These are phyloP conservation scores for Bubo bubo DNA, from an alignment of 2,113 vertebrate species.

Conservation along the genomic window DNA sequence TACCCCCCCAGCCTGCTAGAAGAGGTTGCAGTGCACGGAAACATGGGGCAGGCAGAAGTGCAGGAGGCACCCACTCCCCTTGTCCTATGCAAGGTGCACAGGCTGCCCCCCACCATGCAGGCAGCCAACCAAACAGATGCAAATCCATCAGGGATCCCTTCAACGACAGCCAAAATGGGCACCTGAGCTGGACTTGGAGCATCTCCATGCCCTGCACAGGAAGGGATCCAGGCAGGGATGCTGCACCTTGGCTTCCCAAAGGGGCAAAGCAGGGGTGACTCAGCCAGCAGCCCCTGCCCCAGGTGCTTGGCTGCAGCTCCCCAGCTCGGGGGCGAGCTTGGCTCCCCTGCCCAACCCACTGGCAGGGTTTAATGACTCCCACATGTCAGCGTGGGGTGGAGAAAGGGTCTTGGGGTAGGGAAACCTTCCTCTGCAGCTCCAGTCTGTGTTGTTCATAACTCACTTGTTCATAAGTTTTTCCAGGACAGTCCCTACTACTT, in stretches of 20 bases:
- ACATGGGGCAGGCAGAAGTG: neutral
- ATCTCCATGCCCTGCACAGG: neutral
- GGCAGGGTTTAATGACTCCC: neutral
- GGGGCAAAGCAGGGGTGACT: neutral
- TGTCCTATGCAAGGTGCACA: rapidly evolving
- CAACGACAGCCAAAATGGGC: neutral
- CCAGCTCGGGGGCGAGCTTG: neutral
- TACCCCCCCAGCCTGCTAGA: neutral
- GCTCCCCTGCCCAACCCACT: neutral
- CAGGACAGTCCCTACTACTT: neutral
- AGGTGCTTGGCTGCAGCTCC: neutral
- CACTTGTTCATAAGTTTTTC: neutral
- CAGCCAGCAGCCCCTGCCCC: neutral
- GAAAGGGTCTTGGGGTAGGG: neutral
- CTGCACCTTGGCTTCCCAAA: neutral
- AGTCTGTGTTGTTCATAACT: neutral
- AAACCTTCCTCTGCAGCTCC: neutral
- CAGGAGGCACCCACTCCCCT: neutral
- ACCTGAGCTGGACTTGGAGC: neutral
- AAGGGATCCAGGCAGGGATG: neutral
- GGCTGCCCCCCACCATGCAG: neutral
- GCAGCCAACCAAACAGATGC: neutral
- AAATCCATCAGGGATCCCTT: neutral
- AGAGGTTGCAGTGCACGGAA: neutral
- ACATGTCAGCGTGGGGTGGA: neutral